Conservation (phyloP, 2,888 invertebrate species). For the Hedya salicella region DNA sequence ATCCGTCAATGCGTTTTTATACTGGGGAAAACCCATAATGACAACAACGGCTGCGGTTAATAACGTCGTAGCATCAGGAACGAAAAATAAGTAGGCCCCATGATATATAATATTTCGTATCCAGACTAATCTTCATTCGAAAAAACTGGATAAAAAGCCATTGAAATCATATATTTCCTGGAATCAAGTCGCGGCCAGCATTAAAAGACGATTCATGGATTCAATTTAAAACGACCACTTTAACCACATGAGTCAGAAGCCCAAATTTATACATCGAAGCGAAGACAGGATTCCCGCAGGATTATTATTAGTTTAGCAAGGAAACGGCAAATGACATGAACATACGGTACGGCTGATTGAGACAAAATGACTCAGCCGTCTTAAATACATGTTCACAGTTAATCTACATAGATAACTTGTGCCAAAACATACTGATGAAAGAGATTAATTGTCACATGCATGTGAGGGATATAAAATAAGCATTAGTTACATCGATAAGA, state of each 20-base stretch:
- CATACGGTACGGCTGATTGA: constrained; percentile 11
- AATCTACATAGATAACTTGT: constrained; percentile 12
- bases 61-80: background rate
- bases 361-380: constrained; percentile 27
- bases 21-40: background rate
- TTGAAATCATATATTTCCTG: constrained; percentile 26
- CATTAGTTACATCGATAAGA: too few species aligned
- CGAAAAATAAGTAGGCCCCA: background rate
- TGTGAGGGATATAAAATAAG: too few species aligned
- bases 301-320: constrained; percentile 28
- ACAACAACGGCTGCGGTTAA: background rate
- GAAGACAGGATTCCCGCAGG: constrained; percentile 13
- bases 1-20: background rate
- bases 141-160: too few species aligned
- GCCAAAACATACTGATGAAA: background rate
- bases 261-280: constrained; percentile 15
- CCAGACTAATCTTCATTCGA: too few species aligned
- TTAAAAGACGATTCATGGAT: constrained; percentile 18
- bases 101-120: too few species aligned
- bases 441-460: background rate
- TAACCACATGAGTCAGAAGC: constrained; percentile 30
- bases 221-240: constrained; percentile 30
- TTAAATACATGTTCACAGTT: constrained; percentile 1
- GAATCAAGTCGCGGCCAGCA: constrained; percentile 16
- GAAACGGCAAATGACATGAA: constrained; percentile 23